Percentiles rank a stretch among this genome's conserved stretches.
Evolutionary conservation across 2,113 vertebrate genomes (phyloP).

Genomic region (Malurus alboscapulatus): DNA sequence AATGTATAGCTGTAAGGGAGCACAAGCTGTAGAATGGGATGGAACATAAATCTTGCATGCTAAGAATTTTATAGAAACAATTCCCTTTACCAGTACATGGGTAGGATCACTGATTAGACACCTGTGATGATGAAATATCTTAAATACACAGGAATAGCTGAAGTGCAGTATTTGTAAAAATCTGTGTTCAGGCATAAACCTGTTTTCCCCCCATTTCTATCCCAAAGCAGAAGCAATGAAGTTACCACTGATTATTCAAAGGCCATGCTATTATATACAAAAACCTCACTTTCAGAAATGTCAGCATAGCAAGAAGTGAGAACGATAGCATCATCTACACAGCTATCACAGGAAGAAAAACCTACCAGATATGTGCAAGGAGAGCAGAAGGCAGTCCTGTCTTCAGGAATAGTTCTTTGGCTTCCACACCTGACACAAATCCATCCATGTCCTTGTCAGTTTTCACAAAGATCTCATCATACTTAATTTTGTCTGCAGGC

Average conservation of each 20-base stretch:
- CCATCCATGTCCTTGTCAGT: slow-evolving; percentile 95
- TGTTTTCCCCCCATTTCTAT: background rate
- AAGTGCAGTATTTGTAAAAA: background rate
- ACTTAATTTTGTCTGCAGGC: slow-evolving; percentile 90
- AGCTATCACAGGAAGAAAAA: slow-evolving; percentile 1
- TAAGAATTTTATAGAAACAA: background rate
- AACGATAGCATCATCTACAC: background rate
- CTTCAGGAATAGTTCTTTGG: slow-evolving; percentile 93
- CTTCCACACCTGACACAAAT: slow-evolving; percentile 94
- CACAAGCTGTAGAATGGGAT: background rate
- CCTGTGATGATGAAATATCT: background rate
- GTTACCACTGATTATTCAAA: background rate
- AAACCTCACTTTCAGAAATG: background rate
- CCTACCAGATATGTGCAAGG: slow-evolving; percentile 95
- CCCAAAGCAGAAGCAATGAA: background rate
- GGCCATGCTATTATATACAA: background rate
- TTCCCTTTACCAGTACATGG: background rate
- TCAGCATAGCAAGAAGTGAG: background rate
- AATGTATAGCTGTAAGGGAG: background rate
- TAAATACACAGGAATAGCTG: background rate
- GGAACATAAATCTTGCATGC: background rate
- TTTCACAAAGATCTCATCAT: slow-evolving; percentile 92
- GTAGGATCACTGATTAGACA: background rate
- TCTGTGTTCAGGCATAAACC: background rate
- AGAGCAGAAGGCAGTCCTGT: slow-evolving; percentile 90